Evolutionary conservation across 2,797 vertebrate species (phyloP).

Genomic region (Hippocampus kuda): DNA sequence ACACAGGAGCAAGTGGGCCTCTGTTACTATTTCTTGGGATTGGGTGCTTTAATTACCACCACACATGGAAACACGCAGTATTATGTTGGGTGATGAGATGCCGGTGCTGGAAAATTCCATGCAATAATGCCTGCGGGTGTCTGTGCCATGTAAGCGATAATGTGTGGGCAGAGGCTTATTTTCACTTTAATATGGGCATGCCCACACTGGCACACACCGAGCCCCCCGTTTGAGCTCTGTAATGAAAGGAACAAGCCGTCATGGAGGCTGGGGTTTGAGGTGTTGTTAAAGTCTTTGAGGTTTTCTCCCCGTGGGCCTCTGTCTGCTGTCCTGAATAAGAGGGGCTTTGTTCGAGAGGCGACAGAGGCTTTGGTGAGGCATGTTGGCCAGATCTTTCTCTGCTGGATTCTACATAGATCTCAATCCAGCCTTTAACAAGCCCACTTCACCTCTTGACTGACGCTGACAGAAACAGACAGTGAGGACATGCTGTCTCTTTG

Average conservation of each 20-base stretch:
- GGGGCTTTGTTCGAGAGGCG: slow-evolving; percentile 60
- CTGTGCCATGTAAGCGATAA: slow-evolving; percentile 61
- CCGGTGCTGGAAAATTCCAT: slow-evolving; percentile 62
- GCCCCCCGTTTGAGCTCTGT: slow-evolving; percentile 55
- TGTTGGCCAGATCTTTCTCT: slow-evolving; percentile 51
- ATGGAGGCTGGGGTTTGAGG: slow-evolving; percentile 61
- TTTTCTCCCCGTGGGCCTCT: slow-evolving; percentile 62
- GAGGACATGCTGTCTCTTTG: slow-evolving; percentile 8
- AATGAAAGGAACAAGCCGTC: slow-evolving; percentile 64
- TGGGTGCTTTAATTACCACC: slow-evolving; percentile 56
- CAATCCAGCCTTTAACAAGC: slow-evolving; percentile 30
- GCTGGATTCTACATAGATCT: slow-evolving; percentile 38
- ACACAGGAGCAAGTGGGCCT: slow-evolving; percentile 49
- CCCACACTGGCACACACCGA: slow-evolving; percentile 61
- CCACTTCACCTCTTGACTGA: slow-evolving; percentile 31
- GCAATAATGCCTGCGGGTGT: slow-evolving; percentile 64
- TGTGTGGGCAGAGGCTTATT: slow-evolving; percentile 66
- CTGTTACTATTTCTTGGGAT: slow-evolving; percentile 54
- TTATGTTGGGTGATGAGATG: slow-evolving; percentile 56
- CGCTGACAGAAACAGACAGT: slow-evolving; percentile 24
- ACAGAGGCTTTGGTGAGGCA: slow-evolving; percentile 51
- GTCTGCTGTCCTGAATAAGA: slow-evolving; percentile 62
- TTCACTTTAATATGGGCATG: slow-evolving; percentile 63
- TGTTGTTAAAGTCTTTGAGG: slow-evolving; percentile 68
- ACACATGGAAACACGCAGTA: slow-evolving; percentile 59